Evolutionary conservation across 2,797 vertebrate genomes (phyloP).

Genomic region (Sebastes alutus): DNA sequence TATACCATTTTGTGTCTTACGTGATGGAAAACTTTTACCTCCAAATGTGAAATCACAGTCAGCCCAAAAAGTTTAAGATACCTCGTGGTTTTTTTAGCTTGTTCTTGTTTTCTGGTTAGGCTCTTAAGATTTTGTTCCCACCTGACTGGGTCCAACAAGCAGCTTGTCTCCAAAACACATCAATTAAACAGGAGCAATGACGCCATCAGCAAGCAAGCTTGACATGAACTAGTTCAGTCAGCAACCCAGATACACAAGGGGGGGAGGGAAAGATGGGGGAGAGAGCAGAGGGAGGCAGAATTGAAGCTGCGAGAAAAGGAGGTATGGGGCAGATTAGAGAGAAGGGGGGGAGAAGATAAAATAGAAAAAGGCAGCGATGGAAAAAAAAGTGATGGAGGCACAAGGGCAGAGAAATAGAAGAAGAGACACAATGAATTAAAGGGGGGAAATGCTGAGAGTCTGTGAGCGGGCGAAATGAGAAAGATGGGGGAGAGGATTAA

Average conservation of each 20-base stretch:
- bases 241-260: conserved; percentile 59
- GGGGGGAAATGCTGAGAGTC: neutral
- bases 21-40: neutral
- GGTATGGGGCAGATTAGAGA: neutral
- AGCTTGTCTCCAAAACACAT: conserved; percentile 61
- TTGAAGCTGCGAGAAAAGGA: neutral
- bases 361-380: neutral
- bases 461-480: conserved; percentile 17
- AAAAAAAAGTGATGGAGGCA: conserved; percentile 4
- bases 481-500: conserved; percentile 24
- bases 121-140: conserved; percentile 23
- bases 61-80: neutral
- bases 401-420: neutral
- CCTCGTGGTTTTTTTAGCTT: neutral
- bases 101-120: neutral
- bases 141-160: conserved; percentile 42
- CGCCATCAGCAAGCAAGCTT: conserved; percentile 42
- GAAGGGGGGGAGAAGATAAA: neutral
- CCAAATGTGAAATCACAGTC: neutral
- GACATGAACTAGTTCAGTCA: conserved; percentile 68
- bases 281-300: conserved; percentile 1
- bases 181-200: conserved; percentile 63
- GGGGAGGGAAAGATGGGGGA: neutral
- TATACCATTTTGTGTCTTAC: neutral
- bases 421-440: neutral